Base-by-base conservation (phyloP, 2,888 invertebrate genomes). In the Heliconius erato region DNA sequence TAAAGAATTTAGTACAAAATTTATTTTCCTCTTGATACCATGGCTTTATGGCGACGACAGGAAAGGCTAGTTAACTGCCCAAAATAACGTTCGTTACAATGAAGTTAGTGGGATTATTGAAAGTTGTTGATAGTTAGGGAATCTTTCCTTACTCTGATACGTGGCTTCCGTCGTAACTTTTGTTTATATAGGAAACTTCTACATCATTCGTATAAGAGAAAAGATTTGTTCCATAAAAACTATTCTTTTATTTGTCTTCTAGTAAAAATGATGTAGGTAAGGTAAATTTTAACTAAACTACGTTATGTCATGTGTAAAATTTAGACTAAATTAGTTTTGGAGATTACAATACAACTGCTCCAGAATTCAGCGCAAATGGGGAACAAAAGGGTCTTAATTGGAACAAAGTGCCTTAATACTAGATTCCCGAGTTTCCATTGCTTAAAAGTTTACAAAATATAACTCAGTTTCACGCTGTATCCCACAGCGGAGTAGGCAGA, bases 101-200 rank as follows among this genome's bases (percentile, higher is more conserved):
- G 88, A 93, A 91, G 91, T 93, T 91, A 91, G 88, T 82, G 87
- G 90, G 93, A 93, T 94, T 94, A 94, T 93, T 91, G 91, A 89
- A 91, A 94, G 91, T 93, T 93, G 87, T 88, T 87, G 89, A 91
- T 93, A 94, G 93, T 94, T 92, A 80, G 88, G 86, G 86, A 93
- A 93, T 94, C 92, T 93, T 93, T 91, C 86, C 87, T 88, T 86
- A 89, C 89, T 92, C 90, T 86, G 90, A 91, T 92, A 92, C 91
- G 93, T 93, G 92, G 91, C 88, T 92, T 89, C 88, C 85, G 87
- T 88, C 81, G 63, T 80, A 89, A 93, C 89, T 90, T 93, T 91
- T 88, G 87, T 89, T 88, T 88, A 88, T 87, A 86, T 88, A 86
- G 80, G 84, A 88, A 92, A 92, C 89, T 92, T 91, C 71, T 86